phyloP scores from a whole-genome alignment of 2,888 invertebrate genomes.

The Lysandra coridon region DNA sequence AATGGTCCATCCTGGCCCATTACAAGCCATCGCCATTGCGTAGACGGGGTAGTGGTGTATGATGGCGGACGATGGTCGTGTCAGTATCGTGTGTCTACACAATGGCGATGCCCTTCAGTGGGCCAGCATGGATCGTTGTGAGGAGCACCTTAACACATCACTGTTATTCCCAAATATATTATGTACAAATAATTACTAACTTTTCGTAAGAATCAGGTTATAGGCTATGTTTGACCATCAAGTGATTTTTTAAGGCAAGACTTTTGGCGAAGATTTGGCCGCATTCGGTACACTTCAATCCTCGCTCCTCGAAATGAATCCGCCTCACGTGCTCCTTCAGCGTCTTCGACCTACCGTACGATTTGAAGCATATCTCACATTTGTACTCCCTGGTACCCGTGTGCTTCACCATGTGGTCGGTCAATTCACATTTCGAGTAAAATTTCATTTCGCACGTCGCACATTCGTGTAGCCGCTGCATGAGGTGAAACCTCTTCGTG shows the following conservation, averaged over 20 bases:
- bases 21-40: too few relatives aligned
- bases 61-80: too few relatives aligned
- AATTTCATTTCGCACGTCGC: slow-evolving; percentile 61
- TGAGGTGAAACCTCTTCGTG: slow-evolving; percentile 57
- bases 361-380: slow-evolving; percentile 57
- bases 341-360: slow-evolving; percentile 52
- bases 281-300: slow-evolving; percentile 47
- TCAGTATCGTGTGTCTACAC: too few relatives aligned
- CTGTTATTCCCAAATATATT: neutral
- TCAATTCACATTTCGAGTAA: slow-evolving; percentile 45
- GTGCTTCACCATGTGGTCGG: slow-evolving; percentile 58
- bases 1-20: too few relatives aligned
- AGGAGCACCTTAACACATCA: too few relatives aligned
- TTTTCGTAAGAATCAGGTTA: neutral
- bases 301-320: slow-evolving; percentile 43
- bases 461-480: slow-evolving; percentile 59
- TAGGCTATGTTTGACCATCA: slow-evolving; percentile 37
- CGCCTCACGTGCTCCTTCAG: slow-evolving; percentile 54
- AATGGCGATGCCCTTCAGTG: too few relatives aligned
- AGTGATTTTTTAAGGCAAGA: slow-evolving; percentile 50
- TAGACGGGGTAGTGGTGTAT: too few relatives aligned
- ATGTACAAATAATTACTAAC: neutral
- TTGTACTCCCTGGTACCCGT: slow-evolving; percentile 62
- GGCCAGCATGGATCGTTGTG: too few relatives aligned
- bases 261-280: slow-evolving; percentile 55